Conservation (phyloP, 2,888 invertebrate genomes). For the Leucozona laternaria region DNA sequence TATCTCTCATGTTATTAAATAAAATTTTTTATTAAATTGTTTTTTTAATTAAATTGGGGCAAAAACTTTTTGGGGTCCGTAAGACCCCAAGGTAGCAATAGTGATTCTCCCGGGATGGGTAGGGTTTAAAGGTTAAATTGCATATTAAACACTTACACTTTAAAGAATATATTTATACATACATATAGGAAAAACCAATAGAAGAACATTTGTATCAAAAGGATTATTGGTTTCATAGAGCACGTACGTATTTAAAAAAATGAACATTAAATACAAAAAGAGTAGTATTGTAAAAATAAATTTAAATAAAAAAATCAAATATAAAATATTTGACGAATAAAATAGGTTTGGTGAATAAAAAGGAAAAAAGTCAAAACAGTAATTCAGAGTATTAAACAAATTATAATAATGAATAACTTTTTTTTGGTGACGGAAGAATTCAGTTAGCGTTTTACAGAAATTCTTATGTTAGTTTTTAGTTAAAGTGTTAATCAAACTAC, state of each 20-base stretch:
- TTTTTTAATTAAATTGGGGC: no score
- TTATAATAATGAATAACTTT: constrained; percentile 13
- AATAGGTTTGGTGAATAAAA: constrained; percentile 67
- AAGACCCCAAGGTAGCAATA: no score
- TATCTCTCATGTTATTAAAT: no score
- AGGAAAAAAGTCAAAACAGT: constrained; percentile 43
- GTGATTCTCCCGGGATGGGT: no score
- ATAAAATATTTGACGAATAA: constrained; percentile 34
- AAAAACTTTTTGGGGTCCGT: no score
- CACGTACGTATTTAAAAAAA: constrained; percentile 83
- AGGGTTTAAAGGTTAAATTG: no score
- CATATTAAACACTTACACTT: constrained; percentile 36
- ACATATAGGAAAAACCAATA: constrained; percentile 46
- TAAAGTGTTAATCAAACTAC: constrained; percentile 68
- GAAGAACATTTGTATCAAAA: constrained; percentile 78
- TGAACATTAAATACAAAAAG: constrained; percentile 53
- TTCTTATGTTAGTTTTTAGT: constrained; percentile 68
- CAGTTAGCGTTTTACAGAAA: constrained; percentile 60
- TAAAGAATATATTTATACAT: constrained; percentile 35
- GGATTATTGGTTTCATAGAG: constrained; percentile 84
- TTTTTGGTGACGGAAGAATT: constrained; percentile 62
- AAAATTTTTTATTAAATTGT: no score
- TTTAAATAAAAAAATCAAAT: constrained; percentile 45
- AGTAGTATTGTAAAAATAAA: constrained; percentile 62
- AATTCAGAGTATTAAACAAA: constrained; percentile 53